Conservation (phyloP, 2,888 invertebrate genomes). For the Nomada goodeniana region DNA sequence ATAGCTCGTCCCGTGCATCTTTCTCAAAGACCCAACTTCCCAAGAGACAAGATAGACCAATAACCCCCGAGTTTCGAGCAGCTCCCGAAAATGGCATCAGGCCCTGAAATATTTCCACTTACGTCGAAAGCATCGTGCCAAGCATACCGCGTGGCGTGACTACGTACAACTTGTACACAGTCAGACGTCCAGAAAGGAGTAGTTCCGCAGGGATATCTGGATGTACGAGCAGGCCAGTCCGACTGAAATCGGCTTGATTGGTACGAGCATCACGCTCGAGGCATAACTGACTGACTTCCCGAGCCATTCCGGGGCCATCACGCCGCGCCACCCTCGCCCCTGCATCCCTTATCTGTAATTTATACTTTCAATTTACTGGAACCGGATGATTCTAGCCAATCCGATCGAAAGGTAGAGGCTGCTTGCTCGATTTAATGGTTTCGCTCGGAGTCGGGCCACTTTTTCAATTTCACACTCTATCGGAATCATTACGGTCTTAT, state of each 20-base stretch:
- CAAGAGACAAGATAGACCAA: neutral
- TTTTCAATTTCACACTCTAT: conserved; percentile 60
- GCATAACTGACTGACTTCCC: conserved; percentile 78
- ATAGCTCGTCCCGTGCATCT: neutral
- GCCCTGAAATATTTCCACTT: conserved; percentile 70
- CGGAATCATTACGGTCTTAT: conserved; percentile 57
- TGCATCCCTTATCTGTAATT: conserved; percentile 81
- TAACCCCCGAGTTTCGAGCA: neutral
- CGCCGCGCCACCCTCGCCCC: conserved; percentile 27
- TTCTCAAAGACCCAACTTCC: neutral
- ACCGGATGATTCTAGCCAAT: conserved; percentile 54
- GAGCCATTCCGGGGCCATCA: conserved; percentile 57
- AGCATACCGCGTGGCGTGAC: conserved; percentile 62
- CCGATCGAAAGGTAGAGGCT: conserved; percentile 41
- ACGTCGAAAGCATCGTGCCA: conserved; percentile 71
- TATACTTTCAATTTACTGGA: conserved; percentile 82
- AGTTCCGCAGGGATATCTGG: conserved; percentile 64
- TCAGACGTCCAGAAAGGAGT: conserved; percentile 45
- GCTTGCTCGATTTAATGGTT: conserved; percentile 62
- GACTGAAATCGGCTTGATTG: conserved; percentile 66
- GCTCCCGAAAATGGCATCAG: conserved; percentile 23
- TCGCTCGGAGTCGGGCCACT: conserved; percentile 41
- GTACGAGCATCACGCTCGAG: conserved; percentile 80
- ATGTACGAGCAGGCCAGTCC: conserved; percentile 51
- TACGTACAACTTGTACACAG: neutral